Base-by-base conservation (phyloP, 2,888 invertebrate species). In the Lymantria monacha region DNA sequence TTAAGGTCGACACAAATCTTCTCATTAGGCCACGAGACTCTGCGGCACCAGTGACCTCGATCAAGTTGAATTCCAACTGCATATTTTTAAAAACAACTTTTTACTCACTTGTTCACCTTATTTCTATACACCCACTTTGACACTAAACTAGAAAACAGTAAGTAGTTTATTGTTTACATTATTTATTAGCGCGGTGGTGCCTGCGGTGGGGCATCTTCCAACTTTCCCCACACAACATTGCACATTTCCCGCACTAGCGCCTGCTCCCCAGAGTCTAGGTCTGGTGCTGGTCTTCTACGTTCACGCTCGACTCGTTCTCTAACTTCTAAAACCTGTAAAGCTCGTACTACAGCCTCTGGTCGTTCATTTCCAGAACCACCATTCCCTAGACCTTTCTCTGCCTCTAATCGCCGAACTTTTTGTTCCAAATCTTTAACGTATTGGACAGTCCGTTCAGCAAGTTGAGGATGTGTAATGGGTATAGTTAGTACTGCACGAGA, bases 171-270 rank as follows among this genome's bases (percentile, higher is more conserved):
- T 63, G 44, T 53, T 60, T 52, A 58, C 53, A 22, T 55, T 46
- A 46, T 51, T 38, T 46, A 46, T 77, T 85, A 83, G 66, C 89
- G 89, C 10, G 89, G 90, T 0, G 90, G 88, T 0, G 88, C 88
- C 56, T 86, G 89, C 43, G 95, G 94, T n/a, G 96, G 95, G 42
- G 94, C 95, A 69, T 97, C 96, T 83, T 97, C 97, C 49, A 97
- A 85, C 84, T 97, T 97, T 59, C 97, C 94, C 97, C 97, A 97
- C 41, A 97, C 97, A 46, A 97, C 97, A 87, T 98, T 98, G 87
- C 98, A 98, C 98, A 98, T 98, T 91, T 98, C 98, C 70, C 97
- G 93, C 45, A 98, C 97, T 49, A 98, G 92, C 5, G 98, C 98
- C 79, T 97, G 97, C 81, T 98, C 98, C 12, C 97, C 96, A 68